Base-by-base conservation (phyloP, 2,888 invertebrate genomes). In the Tetramorium bicarinatum region DNA sequence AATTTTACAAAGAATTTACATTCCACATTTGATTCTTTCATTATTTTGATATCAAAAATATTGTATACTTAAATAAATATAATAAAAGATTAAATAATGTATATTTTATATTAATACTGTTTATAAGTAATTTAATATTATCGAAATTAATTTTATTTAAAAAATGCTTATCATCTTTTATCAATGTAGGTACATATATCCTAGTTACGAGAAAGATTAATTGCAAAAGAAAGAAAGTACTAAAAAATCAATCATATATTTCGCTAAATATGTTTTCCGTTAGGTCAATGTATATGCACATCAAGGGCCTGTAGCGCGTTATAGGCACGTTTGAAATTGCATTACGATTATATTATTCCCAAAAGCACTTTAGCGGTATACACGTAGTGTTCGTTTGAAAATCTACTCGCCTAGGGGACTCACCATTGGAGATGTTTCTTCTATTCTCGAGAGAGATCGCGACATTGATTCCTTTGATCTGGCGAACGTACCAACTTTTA, bases 401-500 rank as follows among this genome's bases (percentile, higher is more conserved):
- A 88, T 86, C 83, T 88, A 89, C 82, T 72, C 89, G 67, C 88
- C 75, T 72, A 85, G 87, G 91, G 82, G 66, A 47, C 44, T 66
- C 18, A 18, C 29, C 85, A 87, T 87, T 74, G 75, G 79, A 79
- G 80, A 66, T 69, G 83, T 66, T 82, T 85, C 87, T 84, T 87
- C 89, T 85, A 87, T 89, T 76, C 85, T 84, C 79, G 41, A 44
- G 62, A 87, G 71, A 82, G 85, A 84, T 85, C 69, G 52, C 25
- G 47, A 81, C 82, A 64, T 74, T 86, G 85, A 25, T 49, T 89
- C 79, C 90, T 91, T 91, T 91, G 91, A 91, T 91, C 91, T 84
- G 76, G 41, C 83, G 77, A 81, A 47, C 75, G 52, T 59, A 59
- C 9, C 61, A 82, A 89, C 87, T 90, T 90, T 90, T 85, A 87